These are phyloP conservation scores for Callopanchax toddi DNA, from an alignment of 2,113 vertebrate species.

Conservation along the genomic window DNA sequence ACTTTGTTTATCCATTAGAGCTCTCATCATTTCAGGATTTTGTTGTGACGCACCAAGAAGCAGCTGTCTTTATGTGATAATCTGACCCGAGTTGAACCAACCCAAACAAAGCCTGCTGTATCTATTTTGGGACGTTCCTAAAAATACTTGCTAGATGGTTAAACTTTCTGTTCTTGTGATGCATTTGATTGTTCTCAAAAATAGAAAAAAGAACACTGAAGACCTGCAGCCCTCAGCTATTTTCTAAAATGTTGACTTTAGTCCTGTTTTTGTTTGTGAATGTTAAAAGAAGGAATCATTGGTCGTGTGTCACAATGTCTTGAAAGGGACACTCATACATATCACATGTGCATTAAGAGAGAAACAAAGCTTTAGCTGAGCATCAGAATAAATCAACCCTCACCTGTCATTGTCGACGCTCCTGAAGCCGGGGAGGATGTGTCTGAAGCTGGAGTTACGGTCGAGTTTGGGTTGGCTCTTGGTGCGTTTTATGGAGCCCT, in stretches of 20 bases:
- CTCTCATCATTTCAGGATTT: neutral
- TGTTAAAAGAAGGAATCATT: too few species aligned
- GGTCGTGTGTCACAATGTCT: too few species aligned
- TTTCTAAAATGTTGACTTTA: neutral
- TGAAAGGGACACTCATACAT: too few species aligned
- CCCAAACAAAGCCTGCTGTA: neutral
- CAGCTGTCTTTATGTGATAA: constrained; percentile 6
- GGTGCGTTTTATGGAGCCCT: constrained; percentile 98
- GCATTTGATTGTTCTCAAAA: neutral
- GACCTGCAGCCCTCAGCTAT: neutral
- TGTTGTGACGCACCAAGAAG: too few species aligned
- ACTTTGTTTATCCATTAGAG: constrained; percentile 10
- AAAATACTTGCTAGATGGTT: neutral
- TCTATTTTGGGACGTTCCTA: constrained; percentile 5
- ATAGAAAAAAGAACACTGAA: neutral
- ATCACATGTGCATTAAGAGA: too few species aligned
- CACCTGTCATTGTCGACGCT: constrained; percentile 95
- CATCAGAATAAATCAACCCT: constrained; percentile 11
- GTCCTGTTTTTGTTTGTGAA: too few species aligned
- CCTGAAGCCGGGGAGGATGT: constrained; percentile 96
- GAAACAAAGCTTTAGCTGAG: neutral
- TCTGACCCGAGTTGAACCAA: neutral
- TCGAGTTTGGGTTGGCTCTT: constrained; percentile 99
- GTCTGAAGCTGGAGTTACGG: constrained; percentile 98
- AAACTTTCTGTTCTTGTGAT: neutral